phyloP scores from a whole-genome alignment of 2,113 vertebrate genomes.

The Prochilodus magdalenae region DNA sequence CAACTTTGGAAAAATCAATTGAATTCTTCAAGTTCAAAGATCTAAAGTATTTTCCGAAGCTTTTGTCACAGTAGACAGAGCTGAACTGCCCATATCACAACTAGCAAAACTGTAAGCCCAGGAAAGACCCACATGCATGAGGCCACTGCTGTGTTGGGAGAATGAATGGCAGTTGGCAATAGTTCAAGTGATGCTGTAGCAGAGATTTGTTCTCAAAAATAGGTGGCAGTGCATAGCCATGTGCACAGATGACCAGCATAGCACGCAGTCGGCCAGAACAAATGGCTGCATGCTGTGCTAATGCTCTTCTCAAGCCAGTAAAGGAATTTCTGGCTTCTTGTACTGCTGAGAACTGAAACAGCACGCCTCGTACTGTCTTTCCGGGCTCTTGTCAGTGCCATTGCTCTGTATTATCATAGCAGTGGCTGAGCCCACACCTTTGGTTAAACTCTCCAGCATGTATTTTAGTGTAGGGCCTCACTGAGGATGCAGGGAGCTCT shows the following conservation, averaged over 20 bases:
- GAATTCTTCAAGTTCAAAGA: no score
- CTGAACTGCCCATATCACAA: no score
- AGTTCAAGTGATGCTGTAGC: neutral
- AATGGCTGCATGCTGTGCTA: conserved; percentile 3
- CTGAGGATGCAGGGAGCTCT: neutral
- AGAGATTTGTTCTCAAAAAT: conserved; percentile 20
- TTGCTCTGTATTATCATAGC: neutral
- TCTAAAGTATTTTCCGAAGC: no score
- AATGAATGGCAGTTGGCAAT: neutral
- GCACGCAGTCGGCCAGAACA: neutral
- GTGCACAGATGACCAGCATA: neutral
- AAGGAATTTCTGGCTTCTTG: neutral
- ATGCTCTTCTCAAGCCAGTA: neutral
- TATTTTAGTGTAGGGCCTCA: neutral
- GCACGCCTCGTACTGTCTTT: neutral
- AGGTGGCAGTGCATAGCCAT: neutral
- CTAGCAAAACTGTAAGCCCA: neutral
- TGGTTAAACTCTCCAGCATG: neutral
- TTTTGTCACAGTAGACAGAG: no score
- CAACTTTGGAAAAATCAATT: no score
- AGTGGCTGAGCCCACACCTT: neutral
- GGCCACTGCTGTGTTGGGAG: neutral
- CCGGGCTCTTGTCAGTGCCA: neutral
- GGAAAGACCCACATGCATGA: neutral
- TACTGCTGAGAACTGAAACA: neutral